phyloP scores from a whole-genome alignment of 2,113 vertebrate genomes.

The Macrotis lagotis region DNA sequence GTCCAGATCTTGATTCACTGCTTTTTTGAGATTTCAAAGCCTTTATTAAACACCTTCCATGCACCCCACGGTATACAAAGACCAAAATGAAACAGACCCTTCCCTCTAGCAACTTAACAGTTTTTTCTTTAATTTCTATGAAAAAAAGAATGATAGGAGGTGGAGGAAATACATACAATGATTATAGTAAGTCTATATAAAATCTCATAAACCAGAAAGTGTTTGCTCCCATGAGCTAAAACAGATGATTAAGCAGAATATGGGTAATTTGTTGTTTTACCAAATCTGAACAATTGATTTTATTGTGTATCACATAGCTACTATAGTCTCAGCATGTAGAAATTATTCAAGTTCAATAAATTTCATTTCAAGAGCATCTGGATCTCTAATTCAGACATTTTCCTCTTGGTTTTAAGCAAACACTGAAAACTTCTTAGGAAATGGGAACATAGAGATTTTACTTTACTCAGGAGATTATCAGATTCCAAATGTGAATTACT shows the following conservation, averaged over 20 bases:
- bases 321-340: neutral
- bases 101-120: neutral
- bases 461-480: neutral
- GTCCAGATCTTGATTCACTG: neutral
- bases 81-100: neutral
- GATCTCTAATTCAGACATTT: neutral
- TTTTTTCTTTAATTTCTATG: neutral
- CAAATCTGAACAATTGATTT: neutral
- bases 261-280: neutral
- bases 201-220: neutral
- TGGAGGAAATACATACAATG: neutral
- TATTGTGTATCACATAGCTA: neutral
- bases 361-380: neutral
- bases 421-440: neutral
- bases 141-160: neutral
- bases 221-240: neutral
- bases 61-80: neutral
- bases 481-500: conserved; percentile 21
- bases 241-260: neutral
- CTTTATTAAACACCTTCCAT: neutral
- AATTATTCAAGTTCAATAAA: neutral
- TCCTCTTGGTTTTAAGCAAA: neutral
- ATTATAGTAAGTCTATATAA: neutral
- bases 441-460: neutral
- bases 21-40: neutral